These are phyloP conservation scores for Trachemys scripta DNA, from an alignment of 2,113 vertebrate genomes.

Conservation along the genomic window DNA sequence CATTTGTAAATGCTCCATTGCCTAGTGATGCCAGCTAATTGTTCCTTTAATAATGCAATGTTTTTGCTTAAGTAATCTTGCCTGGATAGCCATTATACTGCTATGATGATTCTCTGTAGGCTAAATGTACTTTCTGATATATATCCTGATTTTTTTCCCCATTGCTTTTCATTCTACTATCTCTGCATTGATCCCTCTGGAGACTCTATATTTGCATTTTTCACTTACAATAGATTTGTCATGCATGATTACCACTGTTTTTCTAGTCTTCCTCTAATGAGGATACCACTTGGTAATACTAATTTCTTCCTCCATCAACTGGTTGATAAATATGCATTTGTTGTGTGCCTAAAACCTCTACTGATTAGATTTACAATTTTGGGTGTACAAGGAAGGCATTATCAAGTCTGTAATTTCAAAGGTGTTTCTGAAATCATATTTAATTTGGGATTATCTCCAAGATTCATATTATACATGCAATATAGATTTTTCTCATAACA, in stretches of 20 bases:
- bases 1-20: background rate
- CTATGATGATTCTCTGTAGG: background rate
- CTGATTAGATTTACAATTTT: background rate
- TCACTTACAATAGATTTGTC: background rate
- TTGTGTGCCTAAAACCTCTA: background rate
- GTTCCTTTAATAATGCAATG: background rate
- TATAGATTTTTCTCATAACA: background rate
- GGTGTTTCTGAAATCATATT: background rate
- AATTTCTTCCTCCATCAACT: background rate
- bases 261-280: background rate
- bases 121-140: background rate
- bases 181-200: conserved; percentile 1
- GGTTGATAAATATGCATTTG: background rate
- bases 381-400: background rate
- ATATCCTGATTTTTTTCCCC: background rate
- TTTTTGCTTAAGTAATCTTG: conserved; percentile 22
- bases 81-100: background rate
- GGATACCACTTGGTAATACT: background rate
- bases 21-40: conserved; percentile 19
- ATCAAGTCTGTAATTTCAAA: background rate
- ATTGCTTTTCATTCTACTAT: background rate
- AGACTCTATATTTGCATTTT: conserved; percentile 18
- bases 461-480: background rate
- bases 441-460: background rate
- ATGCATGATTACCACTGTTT: background rate